phyloP scores from a whole-genome alignment of 2,797 vertebrate genomes.

The Echeneis naucrates region DNA sequence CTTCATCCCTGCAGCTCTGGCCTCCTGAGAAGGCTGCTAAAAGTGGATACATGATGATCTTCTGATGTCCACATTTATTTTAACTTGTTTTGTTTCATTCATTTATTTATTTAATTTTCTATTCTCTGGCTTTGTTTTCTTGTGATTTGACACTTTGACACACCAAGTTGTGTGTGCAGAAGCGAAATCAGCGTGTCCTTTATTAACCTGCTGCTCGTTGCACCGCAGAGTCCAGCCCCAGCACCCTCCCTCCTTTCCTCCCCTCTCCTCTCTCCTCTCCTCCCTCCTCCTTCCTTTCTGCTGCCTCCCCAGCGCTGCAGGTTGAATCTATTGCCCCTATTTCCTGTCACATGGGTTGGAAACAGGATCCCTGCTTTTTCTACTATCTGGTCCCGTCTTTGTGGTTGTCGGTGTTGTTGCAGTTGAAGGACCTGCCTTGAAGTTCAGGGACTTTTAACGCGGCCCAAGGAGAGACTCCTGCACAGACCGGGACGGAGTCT shows the following conservation, averaged over 20 bases:
- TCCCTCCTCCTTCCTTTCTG: conserved; percentile 28
- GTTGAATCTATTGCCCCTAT: conserved; percentile 84
- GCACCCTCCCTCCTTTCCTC: conserved; percentile 6
- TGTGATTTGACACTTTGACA: neutral
- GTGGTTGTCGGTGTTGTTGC: conserved; percentile 70
- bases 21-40: neutral
- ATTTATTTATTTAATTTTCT: too few species aligned
- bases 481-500: conserved; percentile 37
- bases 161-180: neutral
- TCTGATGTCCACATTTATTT: neutral
- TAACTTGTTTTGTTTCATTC: too few species aligned
- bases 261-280: conserved; percentile 18
- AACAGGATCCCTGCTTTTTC: conserved; percentile 86
- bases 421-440: conserved; percentile 68
- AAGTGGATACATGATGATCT: neutral
- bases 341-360: conserved; percentile 93
- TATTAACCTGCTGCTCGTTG: conserved; percentile 54
- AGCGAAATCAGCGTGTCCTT: neutral
- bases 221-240: conserved; percentile 43
- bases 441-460: conserved; percentile 77
- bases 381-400: conserved; percentile 77
- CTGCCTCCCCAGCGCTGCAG: conserved; percentile 73
- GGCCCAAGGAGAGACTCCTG: conserved; percentile 38
- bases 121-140: neutral
- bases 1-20: neutral